Evolutionary conservation across 2,113 vertebrate genomes (phyloP), one percentile per base, ranked within the genome.

Genomic region (Anarrhichthys ocellatus): DNA sequence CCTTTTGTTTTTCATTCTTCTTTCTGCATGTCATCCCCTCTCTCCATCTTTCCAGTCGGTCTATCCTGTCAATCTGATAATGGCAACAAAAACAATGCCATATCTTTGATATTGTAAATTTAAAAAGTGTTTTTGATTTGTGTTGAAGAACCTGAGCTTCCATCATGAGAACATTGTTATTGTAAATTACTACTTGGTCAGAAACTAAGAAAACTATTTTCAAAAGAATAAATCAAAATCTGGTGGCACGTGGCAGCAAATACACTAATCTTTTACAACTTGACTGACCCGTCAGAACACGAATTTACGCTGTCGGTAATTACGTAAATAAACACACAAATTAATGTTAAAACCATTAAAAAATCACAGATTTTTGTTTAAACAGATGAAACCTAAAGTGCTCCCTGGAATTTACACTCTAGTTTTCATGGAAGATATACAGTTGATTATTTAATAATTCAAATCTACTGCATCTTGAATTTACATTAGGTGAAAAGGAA

Each of bases 381-480:
- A 34, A 34, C 36, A 64, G 67, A 34, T 24, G 6, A 40, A 58
- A 58, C n/a, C 18, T 44, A 14, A 32, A 68, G 48, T 48, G 27
- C 36, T 24, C 17, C 4, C 7, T 20, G 4, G 22, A 32, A 22
- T 64, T 40, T 40, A 20, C 29, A 54, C 18, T 58, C 6, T 59
- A 0, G 44, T 22, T 73, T 8, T 50, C 34, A 48, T 44, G 17
- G 10, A 62, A 42, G 14, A n/a, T 56, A 22, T 48, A 76, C 11
- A 15, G 17, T 34, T 13, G 8, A 6, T 59, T 0, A 34, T 69
- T 71, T 13, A 63, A 77, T 77, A 67, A 82, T 81, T 73, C 14
- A 87, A 79, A 29, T 29, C 14, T 17, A 20, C 50, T 64, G 42
- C 44, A 69, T 63, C 62, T 76, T 62, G 38, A n/a, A 71, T 78